Conservation (phyloP, 2,797 vertebrate species). For the Cynodonichthys magdalenae region DNA sequence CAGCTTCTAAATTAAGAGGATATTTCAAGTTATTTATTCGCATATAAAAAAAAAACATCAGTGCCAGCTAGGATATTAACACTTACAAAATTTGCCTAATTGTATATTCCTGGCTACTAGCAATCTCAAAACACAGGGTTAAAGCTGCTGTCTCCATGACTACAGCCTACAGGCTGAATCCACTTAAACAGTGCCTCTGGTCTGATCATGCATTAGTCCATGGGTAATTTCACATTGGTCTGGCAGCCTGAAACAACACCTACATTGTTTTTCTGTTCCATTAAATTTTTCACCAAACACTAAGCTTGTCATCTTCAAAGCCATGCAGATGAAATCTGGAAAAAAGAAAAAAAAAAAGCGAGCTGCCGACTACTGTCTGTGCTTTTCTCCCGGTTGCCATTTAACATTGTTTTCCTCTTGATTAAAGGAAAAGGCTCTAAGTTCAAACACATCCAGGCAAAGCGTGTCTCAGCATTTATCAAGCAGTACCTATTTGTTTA, state of each 20-base stretch:
- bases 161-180: slow-evolving; percentile 66
- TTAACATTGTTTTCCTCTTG: slow-evolving; percentile 42
- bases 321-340: slow-evolving; percentile 50
- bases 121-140: slow-evolving; percentile 57
- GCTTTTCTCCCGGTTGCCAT: slow-evolving; percentile 18
- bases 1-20: slow-evolving; percentile 15
- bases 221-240: slow-evolving; percentile 66
- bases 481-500: slow-evolving; percentile 33
- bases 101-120: slow-evolving; percentile 48
- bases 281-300: slow-evolving; percentile 31
- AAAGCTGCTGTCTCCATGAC: slow-evolving; percentile 75
- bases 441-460: slow-evolving; percentile 17
- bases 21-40: slow-evolving; percentile 30
- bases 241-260: slow-evolving; percentile 56
- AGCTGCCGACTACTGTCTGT: slow-evolving; percentile 17
- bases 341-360: slow-evolving; percentile 25
- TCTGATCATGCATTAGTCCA: slow-evolving; percentile 70
- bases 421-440: slow-evolving; percentile 24
- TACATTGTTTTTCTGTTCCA: slow-evolving; percentile 55
- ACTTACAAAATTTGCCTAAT: slow-evolving; percentile 52
- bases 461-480: slow-evolving; percentile 9
- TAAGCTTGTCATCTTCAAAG: slow-evolving; percentile 55
- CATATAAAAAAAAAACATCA: slow-evolving; percentile 37
- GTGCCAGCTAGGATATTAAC: slow-evolving; percentile 22
- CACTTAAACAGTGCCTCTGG: slow-evolving; percentile 67